These are phyloP conservation scores for Alligator sinensis DNA, from an alignment of 2,113 vertebrate species.

Conservation along the genomic window DNA sequence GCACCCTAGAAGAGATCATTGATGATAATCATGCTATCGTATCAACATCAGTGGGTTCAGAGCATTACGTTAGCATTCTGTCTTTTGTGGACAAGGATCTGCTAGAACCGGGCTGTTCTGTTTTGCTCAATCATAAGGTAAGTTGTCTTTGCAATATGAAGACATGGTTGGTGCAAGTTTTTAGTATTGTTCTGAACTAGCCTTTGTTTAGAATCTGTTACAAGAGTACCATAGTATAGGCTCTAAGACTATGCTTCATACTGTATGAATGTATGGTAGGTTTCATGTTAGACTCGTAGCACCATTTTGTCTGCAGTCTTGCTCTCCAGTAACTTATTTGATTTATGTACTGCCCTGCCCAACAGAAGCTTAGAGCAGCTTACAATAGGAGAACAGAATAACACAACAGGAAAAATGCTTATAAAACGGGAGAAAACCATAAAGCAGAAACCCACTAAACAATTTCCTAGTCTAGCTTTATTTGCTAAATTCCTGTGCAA, in stretches of 20 bases:
- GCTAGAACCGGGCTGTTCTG: slow-evolving; percentile 96
- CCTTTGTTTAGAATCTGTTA: neutral
- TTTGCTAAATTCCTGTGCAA: no score
- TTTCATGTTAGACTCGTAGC: neutral
- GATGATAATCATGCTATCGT: slow-evolving; percentile 98
- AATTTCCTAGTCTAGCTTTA: no score
- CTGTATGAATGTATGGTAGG: neutral
- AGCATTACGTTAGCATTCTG: slow-evolving; percentile 97
- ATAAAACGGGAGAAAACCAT: no score
- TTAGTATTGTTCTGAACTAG: neutral
- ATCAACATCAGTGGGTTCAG: slow-evolving; percentile 96
- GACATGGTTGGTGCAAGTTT: neutral
- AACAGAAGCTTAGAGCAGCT: no score
- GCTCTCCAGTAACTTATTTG: no score
- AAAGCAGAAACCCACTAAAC: no score
- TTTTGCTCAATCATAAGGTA: slow-evolving; percentile 98
- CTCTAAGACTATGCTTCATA: neutral
- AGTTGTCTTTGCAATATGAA: neutral
- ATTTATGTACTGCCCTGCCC: no score
- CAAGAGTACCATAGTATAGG: neutral
- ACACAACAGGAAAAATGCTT: no score
- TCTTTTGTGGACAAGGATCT: slow-evolving; percentile 99
- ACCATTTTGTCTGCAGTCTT: neutral
- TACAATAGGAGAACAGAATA: no score
- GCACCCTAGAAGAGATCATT: slow-evolving; percentile 97